These are phyloP conservation scores for Crotalus viridis DNA, from an alignment of 2,113 vertebrate genomes.

Conservation along the genomic window DNA sequence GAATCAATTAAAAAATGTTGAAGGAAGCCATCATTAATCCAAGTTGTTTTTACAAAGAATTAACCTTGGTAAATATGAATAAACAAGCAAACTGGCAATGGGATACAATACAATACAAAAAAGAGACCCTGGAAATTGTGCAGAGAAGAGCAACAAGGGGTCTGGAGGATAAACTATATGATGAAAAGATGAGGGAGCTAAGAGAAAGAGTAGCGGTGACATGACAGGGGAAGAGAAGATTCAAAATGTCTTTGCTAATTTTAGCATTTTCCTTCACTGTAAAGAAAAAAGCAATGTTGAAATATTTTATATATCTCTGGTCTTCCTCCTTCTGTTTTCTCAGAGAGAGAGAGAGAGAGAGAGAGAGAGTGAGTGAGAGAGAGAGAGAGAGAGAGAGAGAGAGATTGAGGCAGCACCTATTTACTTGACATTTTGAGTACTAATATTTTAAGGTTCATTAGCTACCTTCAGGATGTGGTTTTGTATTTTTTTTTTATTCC, in stretches of 20 bases:
- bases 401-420: not conserved
- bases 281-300: not conserved
- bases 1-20: slow-evolving; percentile 8
- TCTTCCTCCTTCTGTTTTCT: not conserved
- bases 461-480: slow-evolving; percentile 60
- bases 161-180: too few species aligned
- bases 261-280: not conserved
- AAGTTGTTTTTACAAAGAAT: not conserved
- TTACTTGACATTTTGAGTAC: slow-evolving; percentile 35
- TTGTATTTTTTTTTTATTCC: not conserved
- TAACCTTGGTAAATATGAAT: not conserved
- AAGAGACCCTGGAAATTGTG: too few species aligned
- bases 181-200: not conserved
- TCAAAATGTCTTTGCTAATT: slow-evolving; percentile 23
- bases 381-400: not conserved
- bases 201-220: not conserved
- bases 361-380: not conserved
- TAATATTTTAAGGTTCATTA: slow-evolving; percentile 42
- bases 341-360: not conserved
- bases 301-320: not conserved
- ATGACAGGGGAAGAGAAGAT: not conserved
- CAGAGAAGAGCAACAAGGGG: too few species aligned
- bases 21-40: not conserved
- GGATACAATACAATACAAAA: not conserved
- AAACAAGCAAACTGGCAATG: not conserved